Evolutionary conservation across 2,888 invertebrate genomes (phyloP).

Genomic region (Phengaris arion): DNA sequence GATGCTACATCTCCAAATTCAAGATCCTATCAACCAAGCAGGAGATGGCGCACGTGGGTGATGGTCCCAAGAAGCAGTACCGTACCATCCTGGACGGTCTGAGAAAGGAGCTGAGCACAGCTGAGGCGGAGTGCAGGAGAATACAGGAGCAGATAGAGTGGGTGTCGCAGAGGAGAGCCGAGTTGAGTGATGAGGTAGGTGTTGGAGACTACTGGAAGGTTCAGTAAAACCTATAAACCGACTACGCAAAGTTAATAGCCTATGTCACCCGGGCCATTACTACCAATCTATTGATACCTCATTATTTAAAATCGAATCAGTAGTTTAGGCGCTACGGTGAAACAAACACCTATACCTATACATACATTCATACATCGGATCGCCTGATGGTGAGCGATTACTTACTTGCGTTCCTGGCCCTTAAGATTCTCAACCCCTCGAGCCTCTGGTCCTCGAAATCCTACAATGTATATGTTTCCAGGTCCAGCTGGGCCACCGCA

Average conservation of each 20-base stretch:
- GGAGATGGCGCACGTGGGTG: slow-evolving; percentile 69
- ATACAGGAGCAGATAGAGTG: slow-evolving; percentile 73
- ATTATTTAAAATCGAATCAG: too few relatives aligned
- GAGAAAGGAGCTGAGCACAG: slow-evolving; percentile 55
- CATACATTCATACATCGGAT: too few relatives aligned
- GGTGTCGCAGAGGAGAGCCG: slow-evolving; percentile 65
- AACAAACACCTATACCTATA: too few relatives aligned
- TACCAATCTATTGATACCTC: too few relatives aligned
- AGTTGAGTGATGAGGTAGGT: slow-evolving; percentile 64
- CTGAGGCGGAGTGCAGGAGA: slow-evolving; percentile 67
- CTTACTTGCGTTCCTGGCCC: too few relatives aligned
- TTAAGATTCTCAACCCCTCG: neutral
- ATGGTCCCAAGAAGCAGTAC: slow-evolving; percentile 57
- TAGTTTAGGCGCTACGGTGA: too few relatives aligned
- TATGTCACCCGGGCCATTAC: too few relatives aligned
- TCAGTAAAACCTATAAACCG: too few relatives aligned
- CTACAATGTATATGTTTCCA: slow-evolving; percentile 38
- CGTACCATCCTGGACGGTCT: slow-evolving; percentile 64
- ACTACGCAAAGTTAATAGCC: too few relatives aligned
- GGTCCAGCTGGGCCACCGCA: slow-evolving; percentile 59
- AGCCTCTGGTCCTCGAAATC: neutral
- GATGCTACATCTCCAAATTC: slow-evolving; percentile 65
- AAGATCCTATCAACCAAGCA: slow-evolving; percentile 69
- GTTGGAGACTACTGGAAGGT: too few relatives aligned
- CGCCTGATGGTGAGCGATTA: too few relatives aligned